phyloP scores from a whole-genome alignment of 64 coral and sea anemone genomes.

The Dendronephthya gigantea region DNA sequence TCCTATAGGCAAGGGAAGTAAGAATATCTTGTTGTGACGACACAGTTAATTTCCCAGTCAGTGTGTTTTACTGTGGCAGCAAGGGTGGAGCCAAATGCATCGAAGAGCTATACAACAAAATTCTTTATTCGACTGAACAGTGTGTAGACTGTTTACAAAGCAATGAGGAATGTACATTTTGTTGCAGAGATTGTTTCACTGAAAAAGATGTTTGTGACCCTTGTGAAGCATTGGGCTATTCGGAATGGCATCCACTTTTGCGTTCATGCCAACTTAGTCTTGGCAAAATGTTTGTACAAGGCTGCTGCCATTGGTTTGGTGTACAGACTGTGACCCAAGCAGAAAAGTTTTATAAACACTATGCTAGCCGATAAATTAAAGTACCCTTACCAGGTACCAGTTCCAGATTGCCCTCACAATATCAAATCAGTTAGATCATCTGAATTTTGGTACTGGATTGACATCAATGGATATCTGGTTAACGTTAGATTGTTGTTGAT shows the following conservation, averaged over 20 bases:
- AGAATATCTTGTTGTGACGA: slow-evolving; percentile 27
- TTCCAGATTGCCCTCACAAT: slow-evolving; percentile 47
- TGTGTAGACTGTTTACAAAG: slow-evolving; percentile 24
- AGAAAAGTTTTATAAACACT: slow-evolving; percentile 43
- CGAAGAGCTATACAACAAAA: slow-evolving; percentile 25
- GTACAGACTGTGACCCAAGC: slow-evolving; percentile 36
- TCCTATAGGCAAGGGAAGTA: slow-evolving; percentile 28
- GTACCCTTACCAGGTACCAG: slow-evolving; percentile 42
- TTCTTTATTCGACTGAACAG: slow-evolving; percentile 7
- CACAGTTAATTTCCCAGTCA: slow-evolving; percentile 25
- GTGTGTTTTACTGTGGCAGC: slow-evolving; percentile 33
- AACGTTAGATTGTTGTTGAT: slow-evolving; percentile 34
- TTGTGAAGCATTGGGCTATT: neutral
- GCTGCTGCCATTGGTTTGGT: slow-evolving; percentile 32
- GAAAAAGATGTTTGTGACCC: slow-evolving; percentile 18
- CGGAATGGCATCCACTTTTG: slow-evolving; percentile 31
- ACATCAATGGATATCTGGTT: slow-evolving; percentile 45
- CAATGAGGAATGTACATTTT: slow-evolving; percentile 30
- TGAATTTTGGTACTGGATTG: slow-evolving; percentile 42
- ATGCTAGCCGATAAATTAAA: slow-evolving; percentile 22
- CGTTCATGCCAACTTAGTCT: slow-evolving; percentile 22
- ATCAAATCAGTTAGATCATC: slow-evolving; percentile 39
- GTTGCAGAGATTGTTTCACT: slow-evolving; percentile 22
- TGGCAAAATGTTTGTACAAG: slow-evolving; percentile 26
- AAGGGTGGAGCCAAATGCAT: slow-evolving; percentile 32